Conservation (phyloP, 2,113 vertebrate species). For the Clarias magur region DNA sequence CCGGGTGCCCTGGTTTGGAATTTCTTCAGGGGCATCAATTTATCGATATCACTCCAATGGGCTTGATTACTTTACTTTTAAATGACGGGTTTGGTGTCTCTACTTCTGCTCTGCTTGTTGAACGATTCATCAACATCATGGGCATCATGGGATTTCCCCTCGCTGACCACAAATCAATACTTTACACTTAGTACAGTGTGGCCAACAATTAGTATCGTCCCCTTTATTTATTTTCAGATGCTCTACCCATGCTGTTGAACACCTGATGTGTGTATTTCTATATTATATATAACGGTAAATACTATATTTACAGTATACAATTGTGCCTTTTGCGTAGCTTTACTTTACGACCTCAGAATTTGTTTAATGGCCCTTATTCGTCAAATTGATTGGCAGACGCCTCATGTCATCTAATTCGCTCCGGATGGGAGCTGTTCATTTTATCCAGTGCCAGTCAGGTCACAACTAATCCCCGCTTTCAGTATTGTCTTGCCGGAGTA, state of each 20-base stretch:
- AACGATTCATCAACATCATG: constrained; percentile 54
- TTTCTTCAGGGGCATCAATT: neutral
- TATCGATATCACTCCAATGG: neutral
- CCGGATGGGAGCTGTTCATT: constrained; percentile 57
- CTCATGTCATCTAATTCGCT: constrained; percentile 60
- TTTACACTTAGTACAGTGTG: constrained; percentile 78
- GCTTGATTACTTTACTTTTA: neutral
- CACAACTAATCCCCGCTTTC: constrained; percentile 56
- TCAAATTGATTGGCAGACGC: constrained; percentile 56
- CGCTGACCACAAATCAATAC: constrained; percentile 88
- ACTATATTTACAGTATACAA: neutral
- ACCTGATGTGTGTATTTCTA: neutral
- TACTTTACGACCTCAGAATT: neutral
- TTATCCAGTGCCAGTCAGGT: constrained; percentile 61
- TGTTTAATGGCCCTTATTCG: neutral
- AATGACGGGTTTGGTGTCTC: neutral
- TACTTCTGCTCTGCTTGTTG: constrained; percentile 1
- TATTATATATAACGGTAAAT: neutral
- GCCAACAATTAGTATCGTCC: constrained; percentile 72
- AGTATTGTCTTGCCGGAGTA: constrained; percentile 46
- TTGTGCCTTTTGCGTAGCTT: neutral
- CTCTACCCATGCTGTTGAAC: neutral
- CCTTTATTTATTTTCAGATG: too few species aligned
- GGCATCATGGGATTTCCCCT: constrained; percentile 75
- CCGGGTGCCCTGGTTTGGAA: neutral